A percentile compares a stretch with the other conserved stretches of the same genome.
phyloP scores from a whole-genome alignment of 2,888 invertebrate genomes.

The Drosophila koepferae region DNA sequence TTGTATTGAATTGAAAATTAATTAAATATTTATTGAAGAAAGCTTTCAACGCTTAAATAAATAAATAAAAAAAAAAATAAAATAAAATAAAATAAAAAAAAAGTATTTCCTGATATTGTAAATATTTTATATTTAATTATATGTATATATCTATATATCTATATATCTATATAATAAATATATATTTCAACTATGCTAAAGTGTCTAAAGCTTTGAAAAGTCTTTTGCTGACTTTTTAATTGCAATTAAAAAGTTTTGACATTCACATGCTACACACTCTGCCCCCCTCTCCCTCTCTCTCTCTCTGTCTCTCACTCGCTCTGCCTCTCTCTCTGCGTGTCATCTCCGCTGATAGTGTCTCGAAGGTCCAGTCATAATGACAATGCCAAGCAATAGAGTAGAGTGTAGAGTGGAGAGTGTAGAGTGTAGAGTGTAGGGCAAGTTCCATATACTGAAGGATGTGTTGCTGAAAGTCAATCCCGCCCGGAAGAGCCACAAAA shows the following conservation, averaged over 20 bases:
- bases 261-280: slow-evolving; percentile 27
- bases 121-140: background rate
- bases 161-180: background rate
- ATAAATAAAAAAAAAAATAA: no score
- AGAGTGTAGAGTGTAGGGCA: background rate
- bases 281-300: background rate
- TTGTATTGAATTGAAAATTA: no score
- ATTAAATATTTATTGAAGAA: no score
- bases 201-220: slow-evolving; percentile 14
- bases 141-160: background rate
- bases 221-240: slow-evolving; percentile 70
- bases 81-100: no score
- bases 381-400: slow-evolving; percentile 42
- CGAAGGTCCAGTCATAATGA: slow-evolving; percentile 73
- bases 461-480: slow-evolving; percentile 31
- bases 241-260: slow-evolving; percentile 76
- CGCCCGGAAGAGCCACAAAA: slow-evolving; percentile 60
- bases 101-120: background rate
- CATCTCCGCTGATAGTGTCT: slow-evolving; percentile 36
- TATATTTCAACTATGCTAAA: background rate
- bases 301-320: background rate
- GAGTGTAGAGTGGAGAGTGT: background rate
- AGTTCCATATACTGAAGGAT: background rate
- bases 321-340: background rate
- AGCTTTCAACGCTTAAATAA: no score